Evolutionary conservation across 2,113 vertebrate species (phyloP), one percentile per base, ranked within the genome.

Genomic region (Carassius gibelio): DNA sequence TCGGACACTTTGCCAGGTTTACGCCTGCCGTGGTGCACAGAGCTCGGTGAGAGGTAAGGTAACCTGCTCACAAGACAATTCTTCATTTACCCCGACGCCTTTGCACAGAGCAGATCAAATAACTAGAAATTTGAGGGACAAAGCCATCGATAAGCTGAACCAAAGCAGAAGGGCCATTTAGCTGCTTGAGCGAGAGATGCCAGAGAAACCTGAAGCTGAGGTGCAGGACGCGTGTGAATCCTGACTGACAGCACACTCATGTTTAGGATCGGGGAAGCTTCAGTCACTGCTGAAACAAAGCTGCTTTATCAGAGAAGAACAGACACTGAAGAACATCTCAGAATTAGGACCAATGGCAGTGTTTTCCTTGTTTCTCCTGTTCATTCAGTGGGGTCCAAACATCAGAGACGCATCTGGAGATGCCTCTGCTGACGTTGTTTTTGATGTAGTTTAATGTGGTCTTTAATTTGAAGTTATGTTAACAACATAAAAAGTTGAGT

Each of bases 51-150:
- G 23, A 91, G 82, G 87, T 62, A 83, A 88, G 88, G 83, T 68
- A 84, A 78, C 38, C 83, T 87, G 59, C 64, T 75, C 72, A 15
- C 64, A 79, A 89, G 84, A 89, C 78, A 88, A 88, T n/a, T 81
- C 88, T 57, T 82, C 88, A 83, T 89, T 91, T 89, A 42, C 86
- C 68, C 76, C 30, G 83, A 88, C 88, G 79, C 82, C 89, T 90
- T 86, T 30, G 34, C 89, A 81, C 76, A 92, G 88, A 89, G 86
- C 69, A 78, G 88, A 93, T 90, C 91, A 11, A 19, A 80, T 89
- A 88, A 90, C 91, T 75, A 83, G 81, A 88, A 87, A 89, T 93
- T 87, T 89, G 14, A 87, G 86, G 87, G 89, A 89, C 90, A 87
- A 88, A 85, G 88, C 80, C 80, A 77, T 8, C 21, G 83, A 89